Evolutionary conservation across 92 coral and sea anemone genomes (phyloP).

Genomic region (Blastomussa wellsi): DNA sequence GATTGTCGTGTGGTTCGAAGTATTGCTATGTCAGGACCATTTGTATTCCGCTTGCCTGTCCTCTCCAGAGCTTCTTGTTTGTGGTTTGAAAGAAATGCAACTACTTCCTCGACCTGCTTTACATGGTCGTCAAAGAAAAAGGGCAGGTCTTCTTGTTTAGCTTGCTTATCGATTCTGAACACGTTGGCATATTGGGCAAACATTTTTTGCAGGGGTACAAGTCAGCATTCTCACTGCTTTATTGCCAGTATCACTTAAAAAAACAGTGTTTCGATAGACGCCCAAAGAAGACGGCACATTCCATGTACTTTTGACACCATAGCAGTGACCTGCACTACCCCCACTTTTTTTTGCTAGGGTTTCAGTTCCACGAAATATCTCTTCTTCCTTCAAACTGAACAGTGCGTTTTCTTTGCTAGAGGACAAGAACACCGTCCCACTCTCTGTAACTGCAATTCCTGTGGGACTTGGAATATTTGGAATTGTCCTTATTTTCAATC

Average conservation of each 20-base stretch:
- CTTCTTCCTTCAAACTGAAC: constrained; percentile 36
- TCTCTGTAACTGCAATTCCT: constrained; percentile 58
- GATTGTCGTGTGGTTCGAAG: constrained; percentile 40
- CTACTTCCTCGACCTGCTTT: constrained; percentile 23
- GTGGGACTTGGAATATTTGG: constrained; percentile 40
- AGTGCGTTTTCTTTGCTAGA: constrained; percentile 46
- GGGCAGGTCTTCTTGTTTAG: constrained; percentile 38
- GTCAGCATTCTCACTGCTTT: constrained; percentile 49
- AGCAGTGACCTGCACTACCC: constrained; percentile 36
- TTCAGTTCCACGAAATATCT: constrained; percentile 5
- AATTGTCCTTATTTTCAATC: constrained; percentile 11
- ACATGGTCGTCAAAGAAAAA: constrained; percentile 35
- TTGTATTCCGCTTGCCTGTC: constrained; percentile 45
- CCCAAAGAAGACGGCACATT: constrained; percentile 48
- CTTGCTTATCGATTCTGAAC: constrained; percentile 44
- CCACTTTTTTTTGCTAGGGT: constrained; percentile 18
- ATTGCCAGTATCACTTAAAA: constrained; percentile 60
- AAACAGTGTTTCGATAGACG: constrained; percentile 40
- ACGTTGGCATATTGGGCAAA: constrained; percentile 52
- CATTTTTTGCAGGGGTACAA: constrained; percentile 42
- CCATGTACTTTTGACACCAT: constrained; percentile 50
- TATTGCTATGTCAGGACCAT: constrained; percentile 44
- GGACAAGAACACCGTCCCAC: constrained; percentile 43
- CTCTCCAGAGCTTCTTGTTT: constrained; percentile 37
- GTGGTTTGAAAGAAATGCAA: constrained; percentile 24